Percentiles rank a stretch among this genome's conserved stretches.
phyloP scores from a whole-genome alignment of 2,888 invertebrate species.

The Dicycla oo region DNA sequence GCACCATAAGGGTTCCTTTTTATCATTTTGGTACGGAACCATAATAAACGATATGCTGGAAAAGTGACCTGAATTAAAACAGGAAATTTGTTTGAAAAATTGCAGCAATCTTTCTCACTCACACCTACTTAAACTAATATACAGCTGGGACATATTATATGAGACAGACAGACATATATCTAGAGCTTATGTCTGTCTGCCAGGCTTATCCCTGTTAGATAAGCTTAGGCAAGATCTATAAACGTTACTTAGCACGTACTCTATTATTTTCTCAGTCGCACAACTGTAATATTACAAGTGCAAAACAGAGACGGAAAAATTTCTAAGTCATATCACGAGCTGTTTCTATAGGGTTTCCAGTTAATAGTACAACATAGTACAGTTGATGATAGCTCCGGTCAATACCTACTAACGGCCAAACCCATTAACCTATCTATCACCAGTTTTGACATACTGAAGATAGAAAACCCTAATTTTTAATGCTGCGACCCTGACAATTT shows the following conservation, averaged over 20 bases:
- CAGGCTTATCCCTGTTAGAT: slow-evolving; percentile 11
- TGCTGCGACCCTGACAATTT: too few species aligned
- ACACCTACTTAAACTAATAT: slow-evolving; percentile 7
- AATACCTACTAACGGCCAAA: too few species aligned
- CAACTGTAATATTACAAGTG: too few species aligned
- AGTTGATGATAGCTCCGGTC: too few species aligned
- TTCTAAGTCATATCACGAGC: not conserved
- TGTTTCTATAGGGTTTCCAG: not conserved
- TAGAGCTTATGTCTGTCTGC: slow-evolving; percentile 12
- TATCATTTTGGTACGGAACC: too few species aligned
- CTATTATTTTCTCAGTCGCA: not conserved
- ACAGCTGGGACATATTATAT: not conserved
- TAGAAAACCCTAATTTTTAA: too few species aligned
- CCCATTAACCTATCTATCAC: too few species aligned
- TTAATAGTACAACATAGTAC: too few species aligned
- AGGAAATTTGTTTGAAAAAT: slow-evolving; percentile 5
- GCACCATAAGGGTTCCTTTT: too few species aligned
- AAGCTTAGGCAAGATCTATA: not conserved
- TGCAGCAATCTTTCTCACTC: slow-evolving; percentile 14
- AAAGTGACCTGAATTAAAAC: slow-evolving; percentile 1
- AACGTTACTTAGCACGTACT: not conserved
- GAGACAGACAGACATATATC: slow-evolving; percentile 23
- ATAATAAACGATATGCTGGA: not conserved
- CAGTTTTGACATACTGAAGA: too few species aligned
- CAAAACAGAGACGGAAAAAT: not conserved